A percentile compares a stretch with the other conserved stretches of the same genome.
phyloP scores from a whole-genome alignment of 2,888 invertebrate species.

The Leptopilina syphax region DNA sequence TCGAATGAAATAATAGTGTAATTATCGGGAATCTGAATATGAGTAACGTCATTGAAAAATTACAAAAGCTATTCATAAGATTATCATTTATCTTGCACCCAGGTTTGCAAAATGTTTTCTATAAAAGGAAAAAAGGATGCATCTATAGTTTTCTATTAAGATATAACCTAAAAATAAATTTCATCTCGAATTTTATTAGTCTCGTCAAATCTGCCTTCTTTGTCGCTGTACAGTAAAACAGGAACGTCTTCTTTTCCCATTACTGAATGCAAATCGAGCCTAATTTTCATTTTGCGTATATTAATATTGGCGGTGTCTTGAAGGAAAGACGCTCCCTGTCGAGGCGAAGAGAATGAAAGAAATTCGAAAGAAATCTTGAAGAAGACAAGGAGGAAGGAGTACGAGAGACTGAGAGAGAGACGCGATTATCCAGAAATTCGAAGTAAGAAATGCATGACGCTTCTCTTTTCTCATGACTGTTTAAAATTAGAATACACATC shows the following conservation, averaged over 20 bases:
- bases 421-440: conserved; percentile 74
- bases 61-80: too few species aligned
- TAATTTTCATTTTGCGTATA: conserved; percentile 82
- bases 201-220: conserved; percentile 40
- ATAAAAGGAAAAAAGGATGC: too few species aligned
- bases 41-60: too few species aligned
- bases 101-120: too few species aligned
- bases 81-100: too few species aligned
- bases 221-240: conserved; percentile 45
- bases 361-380: conserved; percentile 41
- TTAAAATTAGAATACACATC: conserved; percentile 73
- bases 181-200: too few species aligned
- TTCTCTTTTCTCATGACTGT: conserved; percentile 64
- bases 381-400: conserved; percentile 33
- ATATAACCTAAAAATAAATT: too few species aligned
- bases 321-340: conserved; percentile 55
- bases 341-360: conserved; percentile 49
- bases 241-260: conserved; percentile 77
- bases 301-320: conserved; percentile 77
- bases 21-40: too few species aligned
- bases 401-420: conserved; percentile 5
- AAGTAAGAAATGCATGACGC: conserved; percentile 65
- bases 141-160: too few species aligned
- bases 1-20: too few species aligned
- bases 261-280: conserved; percentile 81